Base-by-base conservation (phyloP, 1,140 invertebrate genomes). In the Zaprionus gabonicus region DNA sequence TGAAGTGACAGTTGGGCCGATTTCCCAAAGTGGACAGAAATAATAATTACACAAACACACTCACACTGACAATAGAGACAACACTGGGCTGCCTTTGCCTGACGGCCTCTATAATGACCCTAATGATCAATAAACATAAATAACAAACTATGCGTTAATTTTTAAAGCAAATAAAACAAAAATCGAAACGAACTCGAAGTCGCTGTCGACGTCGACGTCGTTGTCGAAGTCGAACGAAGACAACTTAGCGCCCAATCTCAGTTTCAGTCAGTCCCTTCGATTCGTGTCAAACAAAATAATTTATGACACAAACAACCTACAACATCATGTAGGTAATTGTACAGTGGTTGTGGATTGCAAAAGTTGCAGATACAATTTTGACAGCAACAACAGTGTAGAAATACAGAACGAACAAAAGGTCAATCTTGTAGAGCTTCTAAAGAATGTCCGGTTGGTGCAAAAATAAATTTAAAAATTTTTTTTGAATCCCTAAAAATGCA, bases 61-160 rank as follows among this genome's bases (percentile, higher is more conserved):
- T 5, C 27, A 34, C 7, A 31, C 28, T 31, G 7, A 31, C 31
- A 31, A 31, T 31, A 10, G 9, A 41, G 46, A 27, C 51, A 15
- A 25, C 51, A 7, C 15, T n/a, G 12, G 5, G 25, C 20, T 28
- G 62, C 9, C 31, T 10, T 10, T 34, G 31, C 9, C 49, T 38
- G 49, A 9, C 53, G 49, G 64, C 70, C 27, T 57, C 55, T 59
- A 74, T 82, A 86, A 81, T 78, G 81, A 84, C 84, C 84, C 81
- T 85, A 88, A 84, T 88, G 85, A 87, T 87, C 83, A 84, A 84
- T 88, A 90, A 78, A 84, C 78, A 76, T 63, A 72, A 76, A 73
- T 67, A 73, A 59, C 71, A 76, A 69, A 73, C 68, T 79, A 81
- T 84, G 81, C 78, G 84, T 81, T 90, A 88, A 88, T 90, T 81